Conservation (phyloP, 1,140 invertebrate species). For the Acyrthosiphon pisum region DNA sequence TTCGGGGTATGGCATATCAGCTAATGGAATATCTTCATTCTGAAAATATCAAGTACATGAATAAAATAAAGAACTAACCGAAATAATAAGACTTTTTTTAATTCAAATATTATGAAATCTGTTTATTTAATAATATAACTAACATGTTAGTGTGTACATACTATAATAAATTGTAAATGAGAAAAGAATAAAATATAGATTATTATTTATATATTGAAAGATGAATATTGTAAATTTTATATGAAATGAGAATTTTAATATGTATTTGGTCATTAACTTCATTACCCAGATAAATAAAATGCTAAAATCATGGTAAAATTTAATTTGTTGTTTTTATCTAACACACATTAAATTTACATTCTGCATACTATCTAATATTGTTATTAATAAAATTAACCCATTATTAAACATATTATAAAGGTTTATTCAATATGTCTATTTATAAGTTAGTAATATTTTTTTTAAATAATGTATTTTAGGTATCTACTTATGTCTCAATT, state of each 20-base stretch:
- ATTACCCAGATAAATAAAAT: neutral
- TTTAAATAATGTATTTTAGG: neutral
- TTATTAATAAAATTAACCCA: neutral
- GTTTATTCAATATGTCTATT: neutral
- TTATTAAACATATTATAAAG: neutral
- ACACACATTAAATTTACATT: neutral
- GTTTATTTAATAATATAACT: constrained; percentile 11
- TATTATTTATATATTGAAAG: neutral
- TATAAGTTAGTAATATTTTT: neutral
- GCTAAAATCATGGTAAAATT: neutral
- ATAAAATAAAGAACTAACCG: neutral
- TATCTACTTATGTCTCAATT: neutral
- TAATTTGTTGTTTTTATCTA: neutral
- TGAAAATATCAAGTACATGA: constrained; percentile 61
- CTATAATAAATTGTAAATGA: neutral
- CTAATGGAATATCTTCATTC: constrained; percentile 78
- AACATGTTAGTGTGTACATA: neutral
- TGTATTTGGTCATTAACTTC: neutral
- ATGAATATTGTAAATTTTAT: neutral
- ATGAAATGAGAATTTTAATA: neutral
- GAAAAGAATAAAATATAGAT: neutral
- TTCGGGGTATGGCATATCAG: constrained; percentile 76
- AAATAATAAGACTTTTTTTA: neutral
- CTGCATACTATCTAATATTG: neutral
- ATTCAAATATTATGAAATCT: neutral